Conservation (phyloP, 2,113 vertebrate species). For the Gadus chalcogrammus region DNA sequence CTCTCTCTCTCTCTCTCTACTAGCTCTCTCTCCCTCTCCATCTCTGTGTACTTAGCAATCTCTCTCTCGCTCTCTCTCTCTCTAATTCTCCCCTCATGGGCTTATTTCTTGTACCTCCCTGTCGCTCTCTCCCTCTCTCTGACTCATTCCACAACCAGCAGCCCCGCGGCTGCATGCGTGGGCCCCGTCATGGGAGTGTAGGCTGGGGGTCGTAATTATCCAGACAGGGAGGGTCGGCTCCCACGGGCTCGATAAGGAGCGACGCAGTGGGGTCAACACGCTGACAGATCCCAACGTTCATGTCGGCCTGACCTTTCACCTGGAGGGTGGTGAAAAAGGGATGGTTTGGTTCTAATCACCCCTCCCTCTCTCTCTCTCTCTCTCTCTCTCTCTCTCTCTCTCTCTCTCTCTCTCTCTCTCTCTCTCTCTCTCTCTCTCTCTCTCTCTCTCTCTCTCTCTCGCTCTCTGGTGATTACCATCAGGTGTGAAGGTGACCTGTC, state of each 20-base stretch:
- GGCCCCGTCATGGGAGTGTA: constrained; percentile 25
- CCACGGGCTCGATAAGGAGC: constrained; percentile 34
- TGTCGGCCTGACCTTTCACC: too few species aligned
- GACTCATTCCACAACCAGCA: constrained; percentile 52
- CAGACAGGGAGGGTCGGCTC: constrained; percentile 42
- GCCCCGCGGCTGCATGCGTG: constrained; percentile 13
- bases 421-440: constrained; percentile 19
- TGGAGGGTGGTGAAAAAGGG: too few species aligned
- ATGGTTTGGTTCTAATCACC: not conserved
- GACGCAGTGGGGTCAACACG: not conserved
- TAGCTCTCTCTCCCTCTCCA: not conserved
- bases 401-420: too few species aligned
- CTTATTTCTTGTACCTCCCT: constrained; percentile 1
- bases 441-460: not conserved
- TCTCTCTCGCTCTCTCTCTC: constrained; percentile 9
- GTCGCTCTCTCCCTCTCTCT: constrained; percentile 27
- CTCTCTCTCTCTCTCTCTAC: not conserved
- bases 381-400: too few species aligned
- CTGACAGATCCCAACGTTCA: not conserved
- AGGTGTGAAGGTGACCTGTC: not conserved
- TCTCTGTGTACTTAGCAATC: too few species aligned
- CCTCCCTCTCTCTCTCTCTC: constrained; percentile 15
- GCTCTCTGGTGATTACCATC: not conserved
- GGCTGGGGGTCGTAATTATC: constrained; percentile 49
- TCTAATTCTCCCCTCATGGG: not conserved